These are phyloP conservation scores for Cheilosia impressa DNA, from an alignment of 2,888 invertebrate species.

Conservation along the genomic window DNA sequence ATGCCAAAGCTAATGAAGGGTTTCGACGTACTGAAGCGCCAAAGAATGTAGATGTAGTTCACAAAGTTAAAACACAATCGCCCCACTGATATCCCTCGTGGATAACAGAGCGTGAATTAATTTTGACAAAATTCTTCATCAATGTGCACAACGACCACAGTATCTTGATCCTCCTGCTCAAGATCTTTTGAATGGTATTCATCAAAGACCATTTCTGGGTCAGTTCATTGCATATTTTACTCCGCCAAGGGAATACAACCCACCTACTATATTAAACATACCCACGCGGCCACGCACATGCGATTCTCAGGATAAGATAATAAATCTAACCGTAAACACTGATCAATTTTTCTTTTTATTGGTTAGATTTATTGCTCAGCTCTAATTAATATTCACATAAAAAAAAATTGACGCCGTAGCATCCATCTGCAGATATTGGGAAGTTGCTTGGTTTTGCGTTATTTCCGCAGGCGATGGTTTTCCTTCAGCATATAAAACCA, in stretches of 20 bases:
- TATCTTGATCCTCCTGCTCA: no score
- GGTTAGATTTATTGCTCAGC: conserved; percentile 57
- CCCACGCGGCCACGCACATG: background rate
- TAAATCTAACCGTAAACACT: conserved; percentile 64
- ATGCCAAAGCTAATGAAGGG: no score
- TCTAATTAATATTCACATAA: conserved; percentile 66
- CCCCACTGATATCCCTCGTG: no score
- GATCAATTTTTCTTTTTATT: conserved; percentile 70
- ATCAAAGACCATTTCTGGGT: background rate
- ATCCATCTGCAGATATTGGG: background rate
- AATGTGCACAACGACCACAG: no score
- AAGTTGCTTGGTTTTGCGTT: no score
- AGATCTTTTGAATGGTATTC: background rate
- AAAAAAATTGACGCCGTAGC: conserved; percentile 10
- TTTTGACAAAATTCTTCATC: no score
- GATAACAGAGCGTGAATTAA: no score
- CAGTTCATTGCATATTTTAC: conserved; percentile 7
- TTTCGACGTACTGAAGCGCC: no score
- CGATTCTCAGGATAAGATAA: conserved; percentile 41
- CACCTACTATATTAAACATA: background rate
- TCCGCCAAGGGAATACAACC: background rate
- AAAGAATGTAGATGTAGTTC: no score
- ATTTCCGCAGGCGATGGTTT: no score
- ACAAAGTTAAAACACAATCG: no score
- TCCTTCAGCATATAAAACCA: conserved; percentile 26